phyloP scores from a whole-genome alignment of 2,113 vertebrate genomes.

The Sebastes fasciatus region DNA sequence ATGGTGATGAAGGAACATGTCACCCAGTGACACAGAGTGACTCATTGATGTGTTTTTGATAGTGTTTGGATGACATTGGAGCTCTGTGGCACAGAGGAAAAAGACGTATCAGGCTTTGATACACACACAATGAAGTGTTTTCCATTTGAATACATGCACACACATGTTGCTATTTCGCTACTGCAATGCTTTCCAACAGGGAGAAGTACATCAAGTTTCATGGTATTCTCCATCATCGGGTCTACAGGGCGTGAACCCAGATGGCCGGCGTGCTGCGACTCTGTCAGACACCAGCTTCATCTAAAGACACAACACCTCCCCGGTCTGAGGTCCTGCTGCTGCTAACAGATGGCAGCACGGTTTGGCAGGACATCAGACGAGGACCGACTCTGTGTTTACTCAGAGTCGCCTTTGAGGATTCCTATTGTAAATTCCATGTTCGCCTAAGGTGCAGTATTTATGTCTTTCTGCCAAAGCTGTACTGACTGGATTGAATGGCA shows the following conservation, averaged over 20 bases:
- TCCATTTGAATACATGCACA: background rate
- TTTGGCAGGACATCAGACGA: constrained; percentile 43
- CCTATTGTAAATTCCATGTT: background rate
- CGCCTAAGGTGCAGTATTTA: background rate
- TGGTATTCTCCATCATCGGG: background rate
- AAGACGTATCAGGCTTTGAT: background rate
- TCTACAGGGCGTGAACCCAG: constrained; percentile 14
- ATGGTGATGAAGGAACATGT: background rate
- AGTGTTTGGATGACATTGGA: no score
- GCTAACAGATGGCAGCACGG: constrained; percentile 52
- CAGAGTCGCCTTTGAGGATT: background rate
- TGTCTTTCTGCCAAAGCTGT: background rate
- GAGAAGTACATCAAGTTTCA: background rate
- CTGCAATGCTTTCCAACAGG: background rate
- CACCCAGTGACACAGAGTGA: no score
- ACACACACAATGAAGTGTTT: background rate
- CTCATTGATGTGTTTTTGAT: no score
- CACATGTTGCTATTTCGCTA: background rate
- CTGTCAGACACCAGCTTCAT: constrained; percentile 33
- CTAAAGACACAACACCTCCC: constrained; percentile 23
- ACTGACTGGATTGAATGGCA: background rate
- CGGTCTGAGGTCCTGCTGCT: constrained; percentile 41
- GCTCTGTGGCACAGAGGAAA: no score
- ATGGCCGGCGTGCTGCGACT: constrained; percentile 27
- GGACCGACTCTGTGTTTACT: background rate